Percentiles rank a stretch among this genome's conserved stretches.
Conservation (phyloP, 2,113 vertebrate genomes). For the Ciconia stormi region DNA sequence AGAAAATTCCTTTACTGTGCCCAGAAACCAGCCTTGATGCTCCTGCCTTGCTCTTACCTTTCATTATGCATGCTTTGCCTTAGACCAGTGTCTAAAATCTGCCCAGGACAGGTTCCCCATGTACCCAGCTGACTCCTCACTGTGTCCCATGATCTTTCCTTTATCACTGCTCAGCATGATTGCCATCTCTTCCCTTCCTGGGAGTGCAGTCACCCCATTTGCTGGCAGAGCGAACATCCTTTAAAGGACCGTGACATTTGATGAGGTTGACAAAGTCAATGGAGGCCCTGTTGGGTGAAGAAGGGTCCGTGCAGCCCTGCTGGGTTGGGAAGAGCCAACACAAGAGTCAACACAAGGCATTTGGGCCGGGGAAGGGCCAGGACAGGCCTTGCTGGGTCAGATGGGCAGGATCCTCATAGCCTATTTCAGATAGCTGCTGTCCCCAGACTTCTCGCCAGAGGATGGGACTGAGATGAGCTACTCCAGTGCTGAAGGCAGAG, state of each 20-base stretch:
- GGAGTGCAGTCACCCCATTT: background rate
- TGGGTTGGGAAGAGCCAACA: background rate
- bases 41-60: background rate
- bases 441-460: background rate
- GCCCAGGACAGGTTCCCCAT: background rate
- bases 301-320: background rate
- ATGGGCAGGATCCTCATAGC: background rate
- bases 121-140: background rate
- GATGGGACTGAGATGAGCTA: background rate
- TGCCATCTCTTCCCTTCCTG: background rate
- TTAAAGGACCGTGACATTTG: rapidly evolving
- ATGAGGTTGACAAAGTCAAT: background rate
- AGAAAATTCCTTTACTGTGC: background rate
- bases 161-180: too few relatives aligned
- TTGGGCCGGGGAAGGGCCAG: background rate
- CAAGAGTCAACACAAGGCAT: background rate
- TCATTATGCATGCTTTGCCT: rapidly evolving
- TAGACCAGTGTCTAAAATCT: background rate
- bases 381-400: background rate
- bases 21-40: background rate
- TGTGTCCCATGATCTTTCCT: background rate
- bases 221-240: background rate
- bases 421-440: background rate
- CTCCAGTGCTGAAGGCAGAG: background rate
- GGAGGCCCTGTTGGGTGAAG: background rate